Evolutionary conservation across 2,888 invertebrate species (phyloP), one percentile per base, ranked within the genome.

Genomic region (Epsilonema sp.): DNA sequence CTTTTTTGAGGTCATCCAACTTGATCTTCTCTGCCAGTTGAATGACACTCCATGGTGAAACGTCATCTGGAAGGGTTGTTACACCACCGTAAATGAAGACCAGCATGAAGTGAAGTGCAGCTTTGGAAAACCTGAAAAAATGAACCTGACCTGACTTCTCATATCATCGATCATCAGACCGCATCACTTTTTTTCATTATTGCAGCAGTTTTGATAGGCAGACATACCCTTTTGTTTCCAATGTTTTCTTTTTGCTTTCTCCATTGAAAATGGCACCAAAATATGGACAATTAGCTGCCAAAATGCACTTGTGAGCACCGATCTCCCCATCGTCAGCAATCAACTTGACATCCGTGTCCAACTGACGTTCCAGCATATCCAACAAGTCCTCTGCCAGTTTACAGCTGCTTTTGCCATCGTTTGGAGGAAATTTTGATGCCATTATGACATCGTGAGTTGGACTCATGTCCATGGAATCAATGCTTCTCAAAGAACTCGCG

Each of bases 21-120:
- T 84, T 80, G 45, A 89, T 70, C 76, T 87, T 80, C 66, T 89
- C 87, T 0, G 87, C 82, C 46, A 89, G 67, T 0, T 84, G 81
- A 0, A 87, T 80, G 53, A 89, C 66, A 65, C 87, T 86, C 49
- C 82, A 79, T 42, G 87, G 75, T 64, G 80, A 81, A 53, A 86
- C 79, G 1, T 79, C 77, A 56, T 82, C 82, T 1, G 86, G 85
- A 47, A 90, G 80, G 56, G 80, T 79, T 36, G 82, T 80, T 25
- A 83, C 78, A 2, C 90, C 90, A 50, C 89, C 87, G 63, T 92
- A 92, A 54, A 92, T 82, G 65, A 89, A 89, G 57, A 85, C 82
- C 50, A 92, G 68, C 0, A 85, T 80, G 70, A 89, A 89, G 67
- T 86, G 82, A 2, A 87, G 84, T 1, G 81, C 78, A 52, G 78